Percentiles rank a stretch among this genome's conserved stretches.
Evolutionary conservation across 1,140 invertebrate genomes (phyloP).

Genomic region (Trinorchestia longiramus): DNA sequence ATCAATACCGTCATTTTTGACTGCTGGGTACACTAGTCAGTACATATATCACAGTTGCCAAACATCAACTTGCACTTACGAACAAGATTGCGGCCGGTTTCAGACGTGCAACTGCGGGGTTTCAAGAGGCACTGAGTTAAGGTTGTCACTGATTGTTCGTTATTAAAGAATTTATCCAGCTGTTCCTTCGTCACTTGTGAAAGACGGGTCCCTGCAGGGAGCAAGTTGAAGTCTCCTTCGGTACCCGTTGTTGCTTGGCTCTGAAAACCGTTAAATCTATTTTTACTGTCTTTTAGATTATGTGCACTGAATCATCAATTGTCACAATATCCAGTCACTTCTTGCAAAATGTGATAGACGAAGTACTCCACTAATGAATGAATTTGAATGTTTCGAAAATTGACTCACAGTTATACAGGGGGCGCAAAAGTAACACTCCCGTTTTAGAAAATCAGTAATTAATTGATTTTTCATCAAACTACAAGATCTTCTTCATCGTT

Average conservation of each 20-base stretch:
- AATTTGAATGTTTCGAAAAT: neutral
- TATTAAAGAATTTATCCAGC: conserved; percentile 14
- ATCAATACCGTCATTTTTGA: no score
- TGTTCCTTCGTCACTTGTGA: neutral
- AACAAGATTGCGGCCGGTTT: conserved; percentile 17
- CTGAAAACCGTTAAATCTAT: neutral
- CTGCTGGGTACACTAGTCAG: no score
- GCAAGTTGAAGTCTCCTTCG: conserved; percentile 23
- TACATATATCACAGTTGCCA: neutral
- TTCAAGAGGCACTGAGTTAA: neutral
- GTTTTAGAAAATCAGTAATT: no score
- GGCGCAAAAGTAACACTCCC: no score
- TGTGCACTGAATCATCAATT: neutral
- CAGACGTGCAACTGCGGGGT: neutral
- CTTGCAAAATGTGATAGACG: neutral
- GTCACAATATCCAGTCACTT: neutral
- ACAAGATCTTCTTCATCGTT: no score
- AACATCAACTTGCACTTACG: neutral
- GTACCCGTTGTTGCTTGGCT: neutral
- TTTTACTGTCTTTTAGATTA: neutral
- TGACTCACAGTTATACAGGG: neutral
- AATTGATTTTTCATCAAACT: no score
- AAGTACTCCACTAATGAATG: neutral
- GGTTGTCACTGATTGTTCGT: neutral
- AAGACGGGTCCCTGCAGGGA: neutral